Percentiles rank a stretch among this genome's conserved stretches.
Conservation (phyloP, 2,888 invertebrate species). For the Agriopis aurantiaria region DNA sequence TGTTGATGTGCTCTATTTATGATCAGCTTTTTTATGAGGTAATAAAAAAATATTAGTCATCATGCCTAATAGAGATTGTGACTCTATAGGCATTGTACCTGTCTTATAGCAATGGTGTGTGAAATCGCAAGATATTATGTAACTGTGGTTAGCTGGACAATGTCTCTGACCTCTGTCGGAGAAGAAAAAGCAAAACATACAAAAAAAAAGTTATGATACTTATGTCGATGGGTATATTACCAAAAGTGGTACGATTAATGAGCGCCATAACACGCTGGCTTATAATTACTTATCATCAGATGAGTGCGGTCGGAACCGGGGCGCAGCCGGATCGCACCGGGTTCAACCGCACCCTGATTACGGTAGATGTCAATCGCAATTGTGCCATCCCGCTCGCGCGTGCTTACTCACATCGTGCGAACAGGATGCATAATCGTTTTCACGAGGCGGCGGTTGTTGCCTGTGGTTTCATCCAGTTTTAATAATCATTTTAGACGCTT, state of each 20-base stretch:
- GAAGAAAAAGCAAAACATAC: too few relatives aligned
- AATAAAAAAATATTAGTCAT: too few relatives aligned
- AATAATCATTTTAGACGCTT: slow-evolving; percentile 45
- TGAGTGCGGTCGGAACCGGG: slow-evolving; percentile 5
- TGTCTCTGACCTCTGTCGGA: too few relatives aligned
- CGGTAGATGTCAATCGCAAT: not conserved
- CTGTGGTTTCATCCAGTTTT: slow-evolving; percentile 9
- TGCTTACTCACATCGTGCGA: not conserved
- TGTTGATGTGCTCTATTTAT: too few relatives aligned
- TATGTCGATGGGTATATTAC: too few relatives aligned
- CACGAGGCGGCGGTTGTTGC: too few relatives aligned
- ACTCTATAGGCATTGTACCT: too few relatives aligned
- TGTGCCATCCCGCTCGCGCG: not conserved
- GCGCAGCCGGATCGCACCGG: not conserved
- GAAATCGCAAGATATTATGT: not conserved
- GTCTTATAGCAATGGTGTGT: too few relatives aligned
- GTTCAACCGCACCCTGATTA: not conserved
- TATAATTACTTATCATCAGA: slow-evolving; percentile 27
- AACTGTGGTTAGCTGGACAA: not conserved
- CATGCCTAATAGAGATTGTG: too few relatives aligned
- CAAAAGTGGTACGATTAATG: slow-evolving; percentile 18
- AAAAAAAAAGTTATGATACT: too few relatives aligned
- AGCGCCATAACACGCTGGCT: slow-evolving; percentile 12
- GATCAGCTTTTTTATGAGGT: too few relatives aligned
- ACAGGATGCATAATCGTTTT: too few relatives aligned